These are phyloP conservation scores for Onychomys torridus DNA, from an alignment of 2,797 vertebrate genomes.

Conservation along the genomic window DNA sequence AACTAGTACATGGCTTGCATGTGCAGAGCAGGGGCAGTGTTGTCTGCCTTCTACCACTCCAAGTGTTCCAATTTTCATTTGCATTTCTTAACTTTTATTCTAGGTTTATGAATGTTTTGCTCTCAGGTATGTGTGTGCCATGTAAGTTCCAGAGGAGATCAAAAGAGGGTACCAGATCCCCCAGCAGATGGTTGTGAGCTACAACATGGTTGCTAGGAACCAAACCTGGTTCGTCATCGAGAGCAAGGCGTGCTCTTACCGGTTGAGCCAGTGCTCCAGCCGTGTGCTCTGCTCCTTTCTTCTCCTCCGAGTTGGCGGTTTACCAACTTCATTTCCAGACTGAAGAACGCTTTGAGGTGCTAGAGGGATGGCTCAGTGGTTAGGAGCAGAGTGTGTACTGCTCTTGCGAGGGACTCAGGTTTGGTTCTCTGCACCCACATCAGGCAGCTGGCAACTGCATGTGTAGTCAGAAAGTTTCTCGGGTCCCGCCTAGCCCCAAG, in stretches of 20 bases:
- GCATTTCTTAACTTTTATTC: background rate
- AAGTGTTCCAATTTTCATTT: background rate
- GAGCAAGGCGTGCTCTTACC: background rate
- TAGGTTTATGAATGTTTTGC: background rate
- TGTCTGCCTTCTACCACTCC: background rate
- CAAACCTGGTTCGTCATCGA: background rate
- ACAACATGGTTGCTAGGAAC: background rate
- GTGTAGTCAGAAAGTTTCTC: too few relatives aligned
- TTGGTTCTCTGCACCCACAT: background rate
- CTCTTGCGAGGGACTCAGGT: background rate
- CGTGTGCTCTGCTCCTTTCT: background rate
- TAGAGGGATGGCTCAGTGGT: background rate
- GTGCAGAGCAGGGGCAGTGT: background rate
- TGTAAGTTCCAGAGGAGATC: background rate
- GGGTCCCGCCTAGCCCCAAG: too few relatives aligned
- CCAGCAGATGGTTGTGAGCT: background rate
- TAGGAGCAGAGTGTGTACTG: background rate
- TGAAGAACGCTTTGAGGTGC: background rate
- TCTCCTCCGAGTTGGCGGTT: background rate
- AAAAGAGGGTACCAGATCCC: background rate
- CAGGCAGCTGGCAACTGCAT: background rate
- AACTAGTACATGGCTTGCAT: background rate
- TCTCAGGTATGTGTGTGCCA: background rate
- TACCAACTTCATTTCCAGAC: background rate
- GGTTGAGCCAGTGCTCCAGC: background rate